A percentile compares a stretch with the other conserved stretches of the same genome.
Evolutionary conservation across 2,888 invertebrate species (phyloP).

Genomic region (Amblyteles armatorius): DNA sequence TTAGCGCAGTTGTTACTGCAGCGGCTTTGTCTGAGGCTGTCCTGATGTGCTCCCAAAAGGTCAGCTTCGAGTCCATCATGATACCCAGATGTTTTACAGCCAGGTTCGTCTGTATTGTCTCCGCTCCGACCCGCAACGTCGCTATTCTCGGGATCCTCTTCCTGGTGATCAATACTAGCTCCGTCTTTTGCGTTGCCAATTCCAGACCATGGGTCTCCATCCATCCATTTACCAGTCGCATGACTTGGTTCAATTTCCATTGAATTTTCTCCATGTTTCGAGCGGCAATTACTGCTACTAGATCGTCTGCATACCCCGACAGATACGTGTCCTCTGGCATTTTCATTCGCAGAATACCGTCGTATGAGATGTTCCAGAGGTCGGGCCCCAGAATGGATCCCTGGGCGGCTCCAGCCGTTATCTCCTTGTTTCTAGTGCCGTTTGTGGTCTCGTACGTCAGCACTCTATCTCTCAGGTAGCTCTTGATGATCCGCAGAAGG

Average conservation of each 20-base stretch:
- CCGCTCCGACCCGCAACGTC: slow-evolving; percentile 46
- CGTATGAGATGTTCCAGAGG: slow-evolving; percentile 51
- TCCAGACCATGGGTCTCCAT: slow-evolving; percentile 34
- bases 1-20: slow-evolving; percentile 54
- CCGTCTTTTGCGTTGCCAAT: slow-evolving; percentile 67
- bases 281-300: slow-evolving; percentile 47
- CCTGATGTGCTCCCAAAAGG: slow-evolving; percentile 66
- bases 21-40: slow-evolving; percentile 63
- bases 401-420: slow-evolving; percentile 27
- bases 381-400: too few relatives aligned
- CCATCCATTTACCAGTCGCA: slow-evolving; percentile 21
- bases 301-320: slow-evolving; percentile 54
- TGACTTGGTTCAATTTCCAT: slow-evolving; percentile 26
- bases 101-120: slow-evolving; percentile 19
- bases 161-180: slow-evolving; percentile 62
- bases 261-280: slow-evolving; percentile 20
- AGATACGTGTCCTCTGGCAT: slow-evolving; percentile 21
- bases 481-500: neutral
- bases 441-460: slow-evolving; percentile 53
- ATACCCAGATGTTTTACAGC: slow-evolving; percentile 71
- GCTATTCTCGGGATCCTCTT: slow-evolving; percentile 61
- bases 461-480: slow-evolving; percentile 18
- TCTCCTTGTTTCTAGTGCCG: neutral
- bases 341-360: slow-evolving; percentile 1
- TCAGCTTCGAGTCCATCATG: slow-evolving; percentile 64